These are phyloP conservation scores for Macrostomum lignano DNA, from an alignment of 1,140 invertebrate species.

Conservation along the genomic window DNA sequence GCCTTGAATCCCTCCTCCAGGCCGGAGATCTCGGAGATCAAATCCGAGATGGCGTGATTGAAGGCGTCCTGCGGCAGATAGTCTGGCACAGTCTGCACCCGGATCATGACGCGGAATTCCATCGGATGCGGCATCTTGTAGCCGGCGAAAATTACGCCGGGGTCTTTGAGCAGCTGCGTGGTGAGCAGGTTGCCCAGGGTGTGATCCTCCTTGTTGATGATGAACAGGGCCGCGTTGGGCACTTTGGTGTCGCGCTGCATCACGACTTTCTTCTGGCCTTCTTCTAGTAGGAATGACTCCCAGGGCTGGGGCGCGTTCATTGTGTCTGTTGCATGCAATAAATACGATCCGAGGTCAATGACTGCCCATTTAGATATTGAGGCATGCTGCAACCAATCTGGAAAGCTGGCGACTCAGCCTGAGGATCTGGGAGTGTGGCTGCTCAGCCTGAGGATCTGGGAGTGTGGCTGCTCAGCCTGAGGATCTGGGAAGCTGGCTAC, in stretches of 20 bases:
- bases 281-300: constrained; percentile 83
- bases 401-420: too few species aligned
- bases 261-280: constrained; percentile 90
- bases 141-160: constrained; percentile 87
- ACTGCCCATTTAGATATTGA: too few species aligned
- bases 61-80: constrained; percentile 93
- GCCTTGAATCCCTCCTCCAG: constrained; percentile 86
- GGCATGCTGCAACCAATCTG: too few species aligned
- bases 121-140: constrained; percentile 94
- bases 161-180: constrained; percentile 82
- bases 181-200: constrained; percentile 94
- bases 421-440: too few species aligned
- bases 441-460: too few species aligned
- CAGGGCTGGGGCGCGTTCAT: constrained; percentile 98
- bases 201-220: constrained; percentile 98
- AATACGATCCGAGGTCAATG: too few species aligned
- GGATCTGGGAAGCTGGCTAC: too few species aligned
- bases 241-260: constrained; percentile 95
- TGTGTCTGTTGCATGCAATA: too few species aligned
- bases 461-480: too few species aligned
- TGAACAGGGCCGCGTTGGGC: constrained; percentile 92
- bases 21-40: constrained; percentile 74
- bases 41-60: constrained; percentile 86
- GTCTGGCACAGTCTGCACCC: constrained; percentile 80
- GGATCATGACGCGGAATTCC: constrained; percentile 82